Evolutionary conservation across 2,888 invertebrate species (phyloP), one percentile per base, ranked within the genome.

Genomic region (Himalopsyche kuldschensis): DNA sequence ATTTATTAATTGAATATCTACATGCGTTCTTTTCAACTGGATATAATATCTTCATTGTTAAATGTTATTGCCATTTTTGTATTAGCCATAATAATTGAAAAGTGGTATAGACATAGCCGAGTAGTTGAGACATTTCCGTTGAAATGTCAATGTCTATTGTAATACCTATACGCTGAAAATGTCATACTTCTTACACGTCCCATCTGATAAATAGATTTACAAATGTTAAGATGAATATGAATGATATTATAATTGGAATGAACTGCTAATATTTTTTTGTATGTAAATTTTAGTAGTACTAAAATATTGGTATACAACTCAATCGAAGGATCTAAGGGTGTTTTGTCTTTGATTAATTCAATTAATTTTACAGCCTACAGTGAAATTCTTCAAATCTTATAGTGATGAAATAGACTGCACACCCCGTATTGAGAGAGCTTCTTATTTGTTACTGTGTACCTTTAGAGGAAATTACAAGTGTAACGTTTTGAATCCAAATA

Each of bases 381-480:
- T 69, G 20, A 27, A 27, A 69, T 69, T n/a, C 6, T 69, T 69
- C 2, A 69, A 69, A 69, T 63, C 30, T 41, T 76, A 76, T 77
- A 77, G 80, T 80, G 76, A 80, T 83, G 46, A 63, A 76, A 84
- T 81, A 84, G 81, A 84, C 79, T 84, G 81, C 80, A 79, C 48
- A 77, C 79, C 84, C 75, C 80, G 82, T 84, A 84, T 77, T 63
- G 77, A 63, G 77, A 84, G 81, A 82, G 84, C 82, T 82, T 79
- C 76, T 79, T 78, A 79, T 69, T 78, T 35, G 79, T 78, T 82
- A 80, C 80, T 75, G 41, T 27, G 27, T 69, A 69, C 69, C 69
- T 69, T 27, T 27, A 27, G 69, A 69, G 69, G 69, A 3, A 27
- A 69, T 24, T 15, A 30, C 69, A 30, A 15, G 20, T 27, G 69